Conservation (phyloP, 2,797 vertebrate genomes). For the Notoglanidium macrostoma region DNA sequence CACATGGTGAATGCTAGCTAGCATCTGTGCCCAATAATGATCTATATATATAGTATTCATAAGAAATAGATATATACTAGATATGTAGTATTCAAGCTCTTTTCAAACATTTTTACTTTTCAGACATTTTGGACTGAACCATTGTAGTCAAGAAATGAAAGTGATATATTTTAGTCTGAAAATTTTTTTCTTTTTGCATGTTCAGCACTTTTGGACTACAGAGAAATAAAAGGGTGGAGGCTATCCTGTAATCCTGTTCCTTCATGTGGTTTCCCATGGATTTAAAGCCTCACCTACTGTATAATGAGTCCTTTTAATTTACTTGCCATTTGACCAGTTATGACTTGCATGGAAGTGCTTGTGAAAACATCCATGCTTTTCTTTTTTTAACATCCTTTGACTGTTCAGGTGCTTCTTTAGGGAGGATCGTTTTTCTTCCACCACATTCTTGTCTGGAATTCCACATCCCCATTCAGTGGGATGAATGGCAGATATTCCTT, state of each 20-base stretch:
- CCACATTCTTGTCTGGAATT: conserved; percentile 40
- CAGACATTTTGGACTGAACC: background rate
- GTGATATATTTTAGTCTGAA: background rate
- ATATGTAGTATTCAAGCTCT: background rate
- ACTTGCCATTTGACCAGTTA: background rate
- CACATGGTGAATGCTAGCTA: background rate
- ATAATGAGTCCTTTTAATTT: background rate
- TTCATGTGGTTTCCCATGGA: conserved; percentile 1
- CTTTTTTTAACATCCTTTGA: background rate
- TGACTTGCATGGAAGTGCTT: conserved; percentile 30
- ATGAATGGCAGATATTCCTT: conserved; percentile 42
- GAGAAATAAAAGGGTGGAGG: background rate
- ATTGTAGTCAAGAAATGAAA: background rate
- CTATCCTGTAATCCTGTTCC: background rate
- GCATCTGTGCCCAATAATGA: background rate
- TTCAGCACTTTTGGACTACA: background rate
- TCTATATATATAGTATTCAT: background rate
- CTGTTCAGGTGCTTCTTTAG: conserved; percentile 31
- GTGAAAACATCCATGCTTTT: conserved; percentile 23
- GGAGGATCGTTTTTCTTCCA: conserved; percentile 17
- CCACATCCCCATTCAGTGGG: conserved; percentile 19
- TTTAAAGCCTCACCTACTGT: background rate
- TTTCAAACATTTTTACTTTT: background rate
- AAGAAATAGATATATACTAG: no score
- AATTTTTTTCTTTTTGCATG: background rate